Evolutionary conservation across 2,113 vertebrate genomes (phyloP).

Genomic region (Psophia crepitans): DNA sequence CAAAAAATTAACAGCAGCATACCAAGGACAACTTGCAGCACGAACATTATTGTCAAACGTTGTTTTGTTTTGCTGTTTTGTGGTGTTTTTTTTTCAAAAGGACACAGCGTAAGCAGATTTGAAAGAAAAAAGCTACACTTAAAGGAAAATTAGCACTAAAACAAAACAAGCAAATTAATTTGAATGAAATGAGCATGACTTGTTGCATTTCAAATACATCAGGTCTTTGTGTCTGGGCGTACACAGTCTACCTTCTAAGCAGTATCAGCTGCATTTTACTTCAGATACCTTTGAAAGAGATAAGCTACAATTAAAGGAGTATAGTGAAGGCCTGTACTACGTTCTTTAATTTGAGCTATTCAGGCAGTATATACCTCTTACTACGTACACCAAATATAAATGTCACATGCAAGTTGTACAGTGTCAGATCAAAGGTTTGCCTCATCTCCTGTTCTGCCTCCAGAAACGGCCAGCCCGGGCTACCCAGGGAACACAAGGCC

Average conservation of each 20-base stretch:
- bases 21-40: neutral
- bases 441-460: neutral
- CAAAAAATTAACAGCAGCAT: neutral
- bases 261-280: neutral
- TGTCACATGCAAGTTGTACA: neutral
- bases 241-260: neutral
- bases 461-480: neutral
- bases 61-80: too few relatives aligned
- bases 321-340: neutral
- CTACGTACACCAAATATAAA: neutral
- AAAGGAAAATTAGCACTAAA: constrained; percentile 19
- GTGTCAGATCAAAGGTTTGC: neutral
- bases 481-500: neutral
- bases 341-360: neutral
- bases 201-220: neutral
- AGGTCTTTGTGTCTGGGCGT: neutral
- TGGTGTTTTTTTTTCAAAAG: neutral
- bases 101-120: constrained; percentile 21
- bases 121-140: constrained; percentile 23
- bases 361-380: neutral
- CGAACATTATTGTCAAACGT: neutral
- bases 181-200: neutral
- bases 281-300: neutral
- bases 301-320: neutral
- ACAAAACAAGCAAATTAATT: constrained; percentile 2